Evolutionary conservation across 2,888 invertebrate genomes (phyloP), one percentile per base, ranked within the genome.

Genomic region (Ennomos fuscantarius): DNA sequence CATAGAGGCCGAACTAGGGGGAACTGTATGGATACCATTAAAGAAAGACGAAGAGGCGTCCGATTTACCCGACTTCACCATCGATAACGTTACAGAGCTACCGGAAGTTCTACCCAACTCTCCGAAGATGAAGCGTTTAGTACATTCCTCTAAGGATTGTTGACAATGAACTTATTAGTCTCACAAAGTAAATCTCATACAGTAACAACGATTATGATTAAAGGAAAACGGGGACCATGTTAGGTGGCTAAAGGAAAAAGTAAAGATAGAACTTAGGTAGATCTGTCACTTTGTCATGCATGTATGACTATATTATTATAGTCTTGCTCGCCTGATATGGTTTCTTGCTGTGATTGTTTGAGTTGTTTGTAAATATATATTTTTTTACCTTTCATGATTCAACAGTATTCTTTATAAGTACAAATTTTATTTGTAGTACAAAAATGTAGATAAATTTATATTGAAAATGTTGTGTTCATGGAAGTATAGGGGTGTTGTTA

Each of bases 21-120:
- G 95, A 34, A 97, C 97, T 0, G 95, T 97, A 13, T 97, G 97
- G 97, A 93, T 96, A 68, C 96, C 96, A 32, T 83, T 95, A 41
- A 87, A 88, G 54, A 88, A 89, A 49, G 91, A 93, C 57, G 89
- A 91, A 68, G 86, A 87, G 69, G 77, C 86, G 33, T 91, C 92
- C 0, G 88, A 89, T 57, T 87, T 93, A 60, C 95, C 96, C 0
- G 94, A 95, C 81, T 94, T 93, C 77, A 94, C 94, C 8, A 93
- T 96, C 61, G 92, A 93, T 66, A 93, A 93, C 63, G 93, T 96
- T 47, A 94, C 93, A 9, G 94, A 95, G 71, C 82, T 96, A 55
- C 91, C 93, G 35, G 92, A 90, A 65, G 89, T 95, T 48, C 86
- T 95, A 69, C 94, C 94, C 15, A 93, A 93, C 70, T 91, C 92